A percentile compares a stretch with the other conserved stretches of the same genome.
phyloP scores from a whole-genome alignment of 2,113 vertebrate species.

The Regulus satrapa region DNA sequence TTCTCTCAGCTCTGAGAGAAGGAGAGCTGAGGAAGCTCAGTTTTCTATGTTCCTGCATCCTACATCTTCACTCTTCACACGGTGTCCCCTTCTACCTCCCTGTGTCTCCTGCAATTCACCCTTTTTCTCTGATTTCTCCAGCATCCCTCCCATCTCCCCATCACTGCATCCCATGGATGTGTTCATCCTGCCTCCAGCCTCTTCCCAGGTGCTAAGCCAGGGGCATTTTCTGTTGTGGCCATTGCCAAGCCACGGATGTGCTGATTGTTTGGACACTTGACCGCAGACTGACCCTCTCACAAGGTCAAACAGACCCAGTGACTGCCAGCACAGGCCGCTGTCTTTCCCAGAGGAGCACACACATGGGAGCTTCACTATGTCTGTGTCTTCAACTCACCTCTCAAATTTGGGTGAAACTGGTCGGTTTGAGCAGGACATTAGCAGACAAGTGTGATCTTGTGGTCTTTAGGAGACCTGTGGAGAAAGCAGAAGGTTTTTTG shows the following conservation, averaged over 20 bases:
- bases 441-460: not conserved
- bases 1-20: not conserved
- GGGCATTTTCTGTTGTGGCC: not conserved
- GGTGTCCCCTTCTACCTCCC: not conserved
- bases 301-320: not conserved
- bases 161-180: not conserved
- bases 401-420: not conserved
- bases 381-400: not conserved
- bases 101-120: not conserved
- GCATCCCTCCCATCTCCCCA: not conserved
- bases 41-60: not conserved
- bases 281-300: not conserved
- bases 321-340: not conserved
- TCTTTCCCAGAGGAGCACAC: not conserved
- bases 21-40: not conserved
- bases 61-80: not conserved
- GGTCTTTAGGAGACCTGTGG: not conserved
- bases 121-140: not conserved
- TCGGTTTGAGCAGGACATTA: rapidly evolving
- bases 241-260: not conserved
- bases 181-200: not conserved
- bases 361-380: not conserved
- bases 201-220: rapidly evolving
- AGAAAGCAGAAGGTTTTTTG: not conserved
- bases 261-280: not conserved